phyloP scores from a whole-genome alignment of 2,888 invertebrate species.

The Monoplex corrugatus region DNA sequence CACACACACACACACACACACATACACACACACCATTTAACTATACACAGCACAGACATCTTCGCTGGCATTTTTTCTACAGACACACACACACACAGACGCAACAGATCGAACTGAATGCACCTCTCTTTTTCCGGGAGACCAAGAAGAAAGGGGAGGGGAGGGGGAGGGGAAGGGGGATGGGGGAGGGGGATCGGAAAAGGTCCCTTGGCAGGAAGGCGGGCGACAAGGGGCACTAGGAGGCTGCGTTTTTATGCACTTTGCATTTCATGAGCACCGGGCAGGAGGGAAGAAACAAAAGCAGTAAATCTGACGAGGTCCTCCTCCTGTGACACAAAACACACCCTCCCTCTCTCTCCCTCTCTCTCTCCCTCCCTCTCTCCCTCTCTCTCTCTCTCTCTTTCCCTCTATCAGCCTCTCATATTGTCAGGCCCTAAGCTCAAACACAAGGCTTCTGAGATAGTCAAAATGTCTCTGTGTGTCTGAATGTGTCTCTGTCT shows the following conservation, averaged over 20 bases:
- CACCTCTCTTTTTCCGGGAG: no score
- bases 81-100: no score
- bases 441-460: no score
- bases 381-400: background rate
- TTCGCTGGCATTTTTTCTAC: no score
- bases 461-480: no score
- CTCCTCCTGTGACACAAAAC: constrained; percentile 4
- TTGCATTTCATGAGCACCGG: constrained; percentile 41
- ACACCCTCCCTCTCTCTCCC: background rate
- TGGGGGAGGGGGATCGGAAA: background rate
- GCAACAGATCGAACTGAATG: no score
- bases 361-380: background rate
- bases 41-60: no score
- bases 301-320: constrained; percentile 53
- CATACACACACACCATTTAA: no score
- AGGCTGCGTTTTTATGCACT: constrained; percentile 6
- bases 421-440: no score
- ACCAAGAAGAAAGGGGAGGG: background rate
- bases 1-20: no score
- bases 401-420: background rate
- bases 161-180: constrained; percentile 3
- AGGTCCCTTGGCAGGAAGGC: background rate
- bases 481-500: no score
- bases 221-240: background rate
- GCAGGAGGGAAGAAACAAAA: constrained; percentile 47